Percentiles rank a stretch among this genome's conserved stretches.
phyloP scores from a whole-genome alignment of 2,797 vertebrate genomes.

The Pogonophryne albipinna region DNA sequence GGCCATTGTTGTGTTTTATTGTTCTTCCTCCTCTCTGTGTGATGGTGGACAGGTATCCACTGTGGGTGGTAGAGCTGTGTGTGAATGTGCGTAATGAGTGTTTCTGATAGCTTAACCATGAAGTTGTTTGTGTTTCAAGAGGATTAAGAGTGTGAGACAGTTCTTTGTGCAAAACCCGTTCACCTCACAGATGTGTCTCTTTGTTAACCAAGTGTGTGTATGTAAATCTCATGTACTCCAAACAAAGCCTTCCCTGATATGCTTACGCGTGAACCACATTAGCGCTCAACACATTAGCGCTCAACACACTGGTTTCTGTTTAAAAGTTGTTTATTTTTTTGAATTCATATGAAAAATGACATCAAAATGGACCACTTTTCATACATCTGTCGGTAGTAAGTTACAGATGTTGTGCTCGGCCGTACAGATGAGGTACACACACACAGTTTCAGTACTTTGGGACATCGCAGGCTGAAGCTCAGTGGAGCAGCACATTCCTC shows the following conservation, averaged over 20 bases:
- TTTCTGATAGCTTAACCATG: conserved; percentile 54
- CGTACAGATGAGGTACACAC: conserved; percentile 54
- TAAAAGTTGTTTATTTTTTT: conserved; percentile 69
- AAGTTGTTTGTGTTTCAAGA: conserved; percentile 61
- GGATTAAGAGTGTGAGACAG: conserved; percentile 46
- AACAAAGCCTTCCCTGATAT: conserved; percentile 15
- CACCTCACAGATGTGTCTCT: conserved; percentile 37
- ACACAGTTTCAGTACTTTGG: conserved; percentile 46
- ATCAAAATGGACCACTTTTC: conserved; percentile 46
- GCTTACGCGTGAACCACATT: conserved; percentile 34
- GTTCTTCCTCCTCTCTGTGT: conserved; percentile 21
- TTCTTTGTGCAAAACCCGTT: conserved; percentile 32
- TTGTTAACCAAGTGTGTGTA: conserved; percentile 17
- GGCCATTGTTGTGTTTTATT: conserved; percentile 54
- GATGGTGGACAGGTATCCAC: conserved; percentile 60
- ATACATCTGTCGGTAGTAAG: conserved; percentile 43
- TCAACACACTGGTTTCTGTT: conserved; percentile 43
- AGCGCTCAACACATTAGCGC: conserved; percentile 40
- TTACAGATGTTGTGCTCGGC: conserved; percentile 57
- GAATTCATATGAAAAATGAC: conserved; percentile 72
- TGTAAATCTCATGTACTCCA: conserved; percentile 31
- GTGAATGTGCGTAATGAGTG: conserved; percentile 59
- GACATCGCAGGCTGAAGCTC: conserved; percentile 54
- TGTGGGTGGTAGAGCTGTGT: conserved; percentile 62
- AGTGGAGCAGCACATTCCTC: conserved; percentile 70